Base-by-base conservation (phyloP, 1,140 invertebrate genomes). In the Drosophila lacertosa region DNA sequence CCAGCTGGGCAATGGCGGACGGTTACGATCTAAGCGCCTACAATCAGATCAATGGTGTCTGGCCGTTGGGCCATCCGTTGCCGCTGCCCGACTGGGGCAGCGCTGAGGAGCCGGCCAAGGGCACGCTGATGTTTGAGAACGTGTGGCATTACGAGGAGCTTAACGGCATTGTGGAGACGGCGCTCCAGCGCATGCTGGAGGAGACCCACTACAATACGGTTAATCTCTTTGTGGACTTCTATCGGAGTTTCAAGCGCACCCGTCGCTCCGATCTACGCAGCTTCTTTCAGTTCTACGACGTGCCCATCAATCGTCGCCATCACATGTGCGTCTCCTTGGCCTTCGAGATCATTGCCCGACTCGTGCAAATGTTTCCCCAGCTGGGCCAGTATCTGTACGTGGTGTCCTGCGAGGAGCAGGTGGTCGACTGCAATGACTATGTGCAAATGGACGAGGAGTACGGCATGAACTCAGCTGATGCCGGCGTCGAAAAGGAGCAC, bases 301-400 rank as follows among this genome's bases (percentile, higher is more conserved):
- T 97, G 50, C 93, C 94, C n/a, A 95, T 98, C 55, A 94, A 94
- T 44, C 91, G 93, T 1, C 93, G 94, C 76, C 95, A 96, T 90
- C 94, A 97, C 90, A 97, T 97, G 18, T 98, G 97, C 89, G 97
- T 98, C 16, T 97, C 97, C 22, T 92, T 98, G 65, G 95, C 95
- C 44, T 93, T 97, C 67, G 96, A 97, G 91, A 92, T 98, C 70
- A 92, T 97, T 72, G 91, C 93, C 45, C 92, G 94, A 60, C 92
- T 95, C 39, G 91, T 92, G 40, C 91, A 93, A 48, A 93, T 93
- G 73, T 95, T 94, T 74, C 94, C 95, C n/a, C 94, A 94, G 51
- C 92, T 96, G 70, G 92, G 92, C 7, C 92, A 93, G 51, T 93
- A 94, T 77, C 93, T 95, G 54, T 96, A 94, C 79, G 92, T 98